Base-by-base conservation (phyloP, 1,140 invertebrate genomes). In the Psix sp. region DNA sequence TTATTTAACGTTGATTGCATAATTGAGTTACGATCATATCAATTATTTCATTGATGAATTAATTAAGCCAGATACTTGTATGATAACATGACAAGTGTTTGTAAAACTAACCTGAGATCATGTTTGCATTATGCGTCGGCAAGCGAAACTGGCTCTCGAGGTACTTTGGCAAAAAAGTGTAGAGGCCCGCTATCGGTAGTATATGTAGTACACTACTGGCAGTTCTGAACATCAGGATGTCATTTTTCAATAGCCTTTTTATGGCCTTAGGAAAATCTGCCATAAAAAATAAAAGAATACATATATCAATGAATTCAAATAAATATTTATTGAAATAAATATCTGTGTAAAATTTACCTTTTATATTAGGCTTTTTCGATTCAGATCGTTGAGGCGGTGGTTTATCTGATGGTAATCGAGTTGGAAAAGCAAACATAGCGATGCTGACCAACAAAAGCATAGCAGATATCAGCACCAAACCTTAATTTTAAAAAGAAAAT, bases 161-260 rank as follows among this genome's bases (percentile, higher is more conserved):
- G 84, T 97, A 98, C 85, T 98, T 98, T 40, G 96, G 96, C 76
- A 97, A 88, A 86, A 97, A 98, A 33, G 95, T 96, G 85, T 97
- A 96, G 5, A 96, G 89, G 3, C 95, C 96, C 52, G 94, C 94
- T 72, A 97, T 95, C 31, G 95, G 95, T 78, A 97, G 88, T 75
- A 97, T 91, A 80, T 97, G 95, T 5, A 98, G 88, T 11, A 97
- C 95, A 51, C 92, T 95, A 71, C 93, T 95, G 2, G 95, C 94
- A 6, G 94, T 96, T 13, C 95, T 89, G 82, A 94, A 94, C 91
- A 97, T 94, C 16, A 97, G 89, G 65, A 98, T 95, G 79, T 96
- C 94, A 80, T 97, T 97, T 66, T 91, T 94, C 16, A 98, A 81
- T 76, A 97, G 90, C 24, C 95, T 89, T 63, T 94, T 93, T 7